These are phyloP conservation scores for Scaptodrosophila latifasciaeformis DNA, from an alignment of 2,888 invertebrate species.

Conservation along the genomic window DNA sequence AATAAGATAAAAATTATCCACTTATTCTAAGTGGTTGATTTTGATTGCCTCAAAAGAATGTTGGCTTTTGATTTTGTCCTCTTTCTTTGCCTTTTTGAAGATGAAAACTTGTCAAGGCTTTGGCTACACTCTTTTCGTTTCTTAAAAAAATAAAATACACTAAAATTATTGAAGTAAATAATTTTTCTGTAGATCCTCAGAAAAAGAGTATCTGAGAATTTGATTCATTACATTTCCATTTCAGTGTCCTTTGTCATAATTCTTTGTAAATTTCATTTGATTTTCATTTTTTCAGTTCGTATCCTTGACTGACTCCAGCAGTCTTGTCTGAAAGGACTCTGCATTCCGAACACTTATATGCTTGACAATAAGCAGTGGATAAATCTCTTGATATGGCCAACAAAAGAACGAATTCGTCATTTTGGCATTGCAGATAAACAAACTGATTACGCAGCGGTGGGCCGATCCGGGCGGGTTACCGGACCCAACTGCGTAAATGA, in stretches of 20 bases:
- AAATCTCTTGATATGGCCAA: not conserved
- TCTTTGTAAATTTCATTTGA: not conserved
- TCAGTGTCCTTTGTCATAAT: not conserved
- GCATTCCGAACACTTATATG: no score
- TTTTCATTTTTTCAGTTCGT: conserved; percentile 17
- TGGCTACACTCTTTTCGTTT: not conserved
- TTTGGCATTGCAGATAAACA: conserved; percentile 42
- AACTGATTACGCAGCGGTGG: conserved; percentile 61
- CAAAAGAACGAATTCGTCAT: not conserved
- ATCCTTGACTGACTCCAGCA: conserved; percentile 15
- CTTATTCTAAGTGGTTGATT: conserved; percentile 26
- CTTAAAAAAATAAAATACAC: no score
- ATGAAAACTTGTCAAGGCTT: not conserved
- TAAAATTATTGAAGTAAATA: not conserved
- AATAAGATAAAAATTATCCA: conserved; percentile 1
- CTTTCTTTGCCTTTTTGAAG: not conserved
- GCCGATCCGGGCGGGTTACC: conserved; percentile 11
- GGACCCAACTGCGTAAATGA: conserved; percentile 48
- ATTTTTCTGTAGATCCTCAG: no score
- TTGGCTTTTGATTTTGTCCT: conserved; percentile 11
- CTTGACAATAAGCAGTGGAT: not conserved
- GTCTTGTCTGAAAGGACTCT: no score
- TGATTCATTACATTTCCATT: no score
- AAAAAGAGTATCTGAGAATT: no score
- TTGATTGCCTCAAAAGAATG: not conserved